Conservation (phyloP, 2,797 vertebrate species). For the Phrynocephalus forsythii region DNA sequence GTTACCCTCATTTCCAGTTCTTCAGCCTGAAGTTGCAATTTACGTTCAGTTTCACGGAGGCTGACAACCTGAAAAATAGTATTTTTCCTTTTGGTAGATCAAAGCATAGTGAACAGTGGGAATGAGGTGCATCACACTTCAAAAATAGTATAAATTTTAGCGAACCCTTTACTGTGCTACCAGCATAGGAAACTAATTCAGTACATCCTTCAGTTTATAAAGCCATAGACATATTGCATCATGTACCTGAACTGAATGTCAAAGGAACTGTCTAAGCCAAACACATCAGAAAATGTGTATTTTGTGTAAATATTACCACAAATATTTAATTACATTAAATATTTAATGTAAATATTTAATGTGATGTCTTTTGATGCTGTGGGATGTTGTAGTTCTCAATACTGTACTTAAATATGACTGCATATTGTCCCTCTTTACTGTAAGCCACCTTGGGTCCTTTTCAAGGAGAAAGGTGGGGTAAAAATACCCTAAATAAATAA, state of each 20-base stretch:
- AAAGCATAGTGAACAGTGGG: neutral
- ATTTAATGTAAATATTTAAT: too few relatives aligned
- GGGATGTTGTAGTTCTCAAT: too few relatives aligned
- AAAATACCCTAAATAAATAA: too few relatives aligned
- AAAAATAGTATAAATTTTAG: neutral
- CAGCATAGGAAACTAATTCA: neutral
- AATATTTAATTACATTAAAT: neutral
- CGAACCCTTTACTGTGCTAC: neutral
- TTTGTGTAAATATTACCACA: conserved; percentile 18
- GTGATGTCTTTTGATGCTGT: too few relatives aligned
- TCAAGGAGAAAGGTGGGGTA: too few relatives aligned
- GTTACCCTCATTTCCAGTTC: conserved; percentile 82
- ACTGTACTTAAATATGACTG: too few relatives aligned
- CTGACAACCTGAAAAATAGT: conserved; percentile 82
- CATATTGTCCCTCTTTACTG: too few relatives aligned
- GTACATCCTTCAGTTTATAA: neutral
- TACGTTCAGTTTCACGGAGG: conserved; percentile 82
- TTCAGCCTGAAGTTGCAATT: conserved; percentile 81
- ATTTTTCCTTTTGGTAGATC: neutral
- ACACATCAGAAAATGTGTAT: neutral
- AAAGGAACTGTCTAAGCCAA: neutral
- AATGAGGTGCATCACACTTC: neutral
- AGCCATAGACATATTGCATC: neutral
- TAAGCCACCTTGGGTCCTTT: too few relatives aligned
- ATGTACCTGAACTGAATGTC: neutral